Conservation (phyloP, 2,113 vertebrate genomes). For the Acrocephalus kingi region DNA sequence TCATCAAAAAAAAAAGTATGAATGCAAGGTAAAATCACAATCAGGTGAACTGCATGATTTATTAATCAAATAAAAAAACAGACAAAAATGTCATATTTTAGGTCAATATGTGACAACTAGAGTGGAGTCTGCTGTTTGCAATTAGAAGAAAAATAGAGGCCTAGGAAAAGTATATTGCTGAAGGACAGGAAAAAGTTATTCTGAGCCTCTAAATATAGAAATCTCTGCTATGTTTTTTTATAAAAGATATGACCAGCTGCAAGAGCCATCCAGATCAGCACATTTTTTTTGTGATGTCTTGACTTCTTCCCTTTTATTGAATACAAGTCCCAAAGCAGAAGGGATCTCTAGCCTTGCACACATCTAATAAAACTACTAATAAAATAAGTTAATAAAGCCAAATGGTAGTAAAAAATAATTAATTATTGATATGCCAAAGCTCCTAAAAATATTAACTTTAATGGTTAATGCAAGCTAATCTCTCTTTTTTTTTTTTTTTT, state of each 20-base stretch:
- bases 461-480: not conserved
- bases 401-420: not conserved
- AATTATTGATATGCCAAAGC: not conserved
- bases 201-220: conserved; percentile 21
- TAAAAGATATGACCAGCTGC: not conserved
- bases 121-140: not conserved
- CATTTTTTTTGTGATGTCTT: conserved; percentile 31
- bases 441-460: not conserved
- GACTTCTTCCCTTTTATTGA: conserved; percentile 16
- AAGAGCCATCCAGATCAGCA: not conserved
- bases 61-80: not conserved
- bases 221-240: not conserved
- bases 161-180: not conserved
- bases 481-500: not conserved
- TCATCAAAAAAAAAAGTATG: not conserved
- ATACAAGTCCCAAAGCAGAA: conserved; percentile 4
- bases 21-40: not conserved
- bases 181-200: not conserved
- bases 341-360: not conserved
- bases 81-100: not conserved
- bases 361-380: not conserved
- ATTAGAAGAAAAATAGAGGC: not conserved
- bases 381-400: not conserved
- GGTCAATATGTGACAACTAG: not conserved
- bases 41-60: not conserved